Conservation (phyloP, 2,888 invertebrate genomes). For the Thelaira solivaga region DNA sequence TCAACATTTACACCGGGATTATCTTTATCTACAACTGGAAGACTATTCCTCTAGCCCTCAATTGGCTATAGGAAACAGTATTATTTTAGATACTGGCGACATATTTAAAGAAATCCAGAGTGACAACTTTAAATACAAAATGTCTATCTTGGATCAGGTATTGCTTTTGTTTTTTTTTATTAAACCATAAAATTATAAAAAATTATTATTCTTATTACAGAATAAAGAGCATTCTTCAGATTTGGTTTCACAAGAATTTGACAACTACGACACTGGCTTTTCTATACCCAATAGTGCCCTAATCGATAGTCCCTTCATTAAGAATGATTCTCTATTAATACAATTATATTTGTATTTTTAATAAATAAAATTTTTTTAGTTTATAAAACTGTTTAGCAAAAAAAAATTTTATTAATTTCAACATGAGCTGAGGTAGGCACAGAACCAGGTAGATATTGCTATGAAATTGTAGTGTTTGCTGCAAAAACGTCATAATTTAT, state of each 20-base stretch:
- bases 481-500: no score
- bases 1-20: slow-evolving; percentile 76
- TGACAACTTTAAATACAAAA: slow-evolving; percentile 74
- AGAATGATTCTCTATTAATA: slow-evolving; percentile 78
- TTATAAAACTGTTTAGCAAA: background rate
- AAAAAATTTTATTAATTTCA: no score
- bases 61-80: slow-evolving; percentile 65
- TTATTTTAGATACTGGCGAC: slow-evolving; percentile 73
- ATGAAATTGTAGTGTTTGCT: no score
- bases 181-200: background rate
- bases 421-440: no score
- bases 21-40: slow-evolving; percentile 72
- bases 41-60: slow-evolving; percentile 58
- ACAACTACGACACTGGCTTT: slow-evolving; percentile 76
- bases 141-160: slow-evolving; percentile 74
- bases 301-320: slow-evolving; percentile 77
- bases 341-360: slow-evolving; percentile 79
- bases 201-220: slow-evolving; percentile 44
- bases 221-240: slow-evolving; percentile 69
- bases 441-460: no score
- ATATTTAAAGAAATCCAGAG: slow-evolving; percentile 71
- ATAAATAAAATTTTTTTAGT: slow-evolving; percentile 54
- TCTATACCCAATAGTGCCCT: slow-evolving; percentile 78
- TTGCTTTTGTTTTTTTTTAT: background rate
- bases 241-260: slow-evolving; percentile 74